Evolutionary conservation across 64 coral and sea anemone species (phyloP).

Genomic region (Dendrophyllia cribrosa): DNA sequence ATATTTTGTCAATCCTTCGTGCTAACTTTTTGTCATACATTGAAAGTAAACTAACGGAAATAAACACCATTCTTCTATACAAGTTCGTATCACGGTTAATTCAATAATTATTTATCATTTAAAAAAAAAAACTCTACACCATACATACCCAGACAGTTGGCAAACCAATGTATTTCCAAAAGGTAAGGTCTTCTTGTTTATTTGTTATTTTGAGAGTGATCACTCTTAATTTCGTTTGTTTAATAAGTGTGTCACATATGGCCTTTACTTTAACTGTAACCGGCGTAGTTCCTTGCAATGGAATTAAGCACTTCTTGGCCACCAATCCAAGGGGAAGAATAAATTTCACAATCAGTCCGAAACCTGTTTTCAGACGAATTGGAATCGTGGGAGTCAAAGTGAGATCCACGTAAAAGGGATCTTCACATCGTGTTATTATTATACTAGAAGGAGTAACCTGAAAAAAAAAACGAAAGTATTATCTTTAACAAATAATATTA

Average conservation of each 20-base stretch:
- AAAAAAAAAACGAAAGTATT: background rate
- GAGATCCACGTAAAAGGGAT: background rate
- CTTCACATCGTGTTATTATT: constrained; percentile 5
- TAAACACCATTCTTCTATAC: no score
- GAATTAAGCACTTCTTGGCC: background rate
- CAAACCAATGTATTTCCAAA: background rate
- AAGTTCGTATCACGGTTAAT: no score
- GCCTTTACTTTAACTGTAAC: background rate
- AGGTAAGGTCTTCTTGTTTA: background rate
- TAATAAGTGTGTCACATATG: background rate
- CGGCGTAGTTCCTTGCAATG: background rate
- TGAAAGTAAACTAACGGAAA: no score
- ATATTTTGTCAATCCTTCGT: no score
- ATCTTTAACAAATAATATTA: no score
- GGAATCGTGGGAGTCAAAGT: constrained; percentile 29
- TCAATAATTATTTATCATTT: no score
- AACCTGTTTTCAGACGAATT: background rate
- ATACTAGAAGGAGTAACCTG: constrained; percentile 25
- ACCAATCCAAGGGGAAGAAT: background rate
- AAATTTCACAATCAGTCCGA: background rate
- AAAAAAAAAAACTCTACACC: background rate
- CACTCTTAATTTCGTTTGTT: background rate
- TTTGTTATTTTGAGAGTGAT: background rate
- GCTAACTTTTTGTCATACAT: no score
- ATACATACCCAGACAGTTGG: background rate